phyloP scores from a whole-genome alignment of 2,888 invertebrate genomes.

The Gastracanthus pulcherrimus region DNA sequence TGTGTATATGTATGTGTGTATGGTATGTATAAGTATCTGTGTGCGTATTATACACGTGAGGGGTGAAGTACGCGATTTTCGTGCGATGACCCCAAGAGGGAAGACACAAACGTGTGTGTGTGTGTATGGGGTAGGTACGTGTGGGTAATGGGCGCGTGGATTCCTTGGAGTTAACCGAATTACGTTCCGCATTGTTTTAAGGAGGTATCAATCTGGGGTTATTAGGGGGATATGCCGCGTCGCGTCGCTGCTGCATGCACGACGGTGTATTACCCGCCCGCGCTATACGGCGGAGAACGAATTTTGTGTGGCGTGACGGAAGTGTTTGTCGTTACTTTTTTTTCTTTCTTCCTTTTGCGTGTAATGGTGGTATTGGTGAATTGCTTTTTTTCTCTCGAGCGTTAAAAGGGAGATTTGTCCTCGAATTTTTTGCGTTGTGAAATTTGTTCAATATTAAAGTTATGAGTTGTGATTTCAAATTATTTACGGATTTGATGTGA shows the following conservation, averaged over 20 bases:
- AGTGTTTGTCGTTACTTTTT: not conserved
- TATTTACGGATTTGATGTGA: no score
- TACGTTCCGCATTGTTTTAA: slow-evolving; percentile 15
- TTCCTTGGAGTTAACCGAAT: slow-evolving; percentile 33
- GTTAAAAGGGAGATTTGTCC: no score
- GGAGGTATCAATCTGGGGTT: slow-evolving; percentile 23
- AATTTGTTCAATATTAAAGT: no score
- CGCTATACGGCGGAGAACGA: no score
- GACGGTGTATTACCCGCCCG: no score
- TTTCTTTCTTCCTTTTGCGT: not conserved
- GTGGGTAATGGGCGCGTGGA: not conserved
- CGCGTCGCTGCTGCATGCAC: not conserved
- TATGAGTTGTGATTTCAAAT: no score
- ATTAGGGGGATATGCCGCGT: not conserved
- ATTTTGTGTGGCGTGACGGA: not conserved
- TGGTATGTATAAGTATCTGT: not conserved
- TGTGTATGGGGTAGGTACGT: not conserved
- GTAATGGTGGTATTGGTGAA: not conserved
- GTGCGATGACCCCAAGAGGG: slow-evolving; percentile 23
- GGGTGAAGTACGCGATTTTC: slow-evolving; percentile 13
- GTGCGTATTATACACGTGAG: not conserved
- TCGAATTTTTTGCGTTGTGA: no score
- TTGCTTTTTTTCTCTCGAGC: no score
- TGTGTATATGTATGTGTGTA: not conserved
- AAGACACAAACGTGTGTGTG: no score